Conservation (phyloP, 2,113 vertebrate genomes). For the Malurus elegans region DNA sequence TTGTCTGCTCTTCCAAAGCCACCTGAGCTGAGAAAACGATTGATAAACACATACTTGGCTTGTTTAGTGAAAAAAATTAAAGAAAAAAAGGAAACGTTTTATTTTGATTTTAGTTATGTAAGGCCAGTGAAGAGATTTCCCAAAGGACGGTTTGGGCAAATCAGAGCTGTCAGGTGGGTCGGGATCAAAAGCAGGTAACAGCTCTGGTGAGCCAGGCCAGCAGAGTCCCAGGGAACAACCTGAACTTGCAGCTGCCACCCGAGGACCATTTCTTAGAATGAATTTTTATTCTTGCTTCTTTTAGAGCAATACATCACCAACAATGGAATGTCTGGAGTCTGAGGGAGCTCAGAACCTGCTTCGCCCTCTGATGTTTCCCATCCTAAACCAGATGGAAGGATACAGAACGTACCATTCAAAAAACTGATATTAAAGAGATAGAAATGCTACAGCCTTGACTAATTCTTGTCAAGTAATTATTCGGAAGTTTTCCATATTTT, state of each 20-base stretch:
- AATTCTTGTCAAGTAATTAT: not conserved
- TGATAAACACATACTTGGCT: not conserved
- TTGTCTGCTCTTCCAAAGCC: not conserved
- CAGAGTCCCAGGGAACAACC: not conserved
- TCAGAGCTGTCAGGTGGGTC: not conserved
- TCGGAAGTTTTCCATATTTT: not conserved
- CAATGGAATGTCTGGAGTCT: constrained; percentile 6
- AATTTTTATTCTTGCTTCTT: not conserved
- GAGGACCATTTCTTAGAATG: not conserved
- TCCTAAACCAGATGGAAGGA: not conserved
- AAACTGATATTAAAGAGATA: not conserved
- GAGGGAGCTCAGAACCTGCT: not conserved
- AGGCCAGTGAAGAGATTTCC: not conserved
- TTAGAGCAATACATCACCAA: not conserved
- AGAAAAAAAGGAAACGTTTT: not conserved
- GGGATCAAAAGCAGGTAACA: not conserved
- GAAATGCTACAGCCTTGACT: not conserved
- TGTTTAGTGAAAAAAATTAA: not conserved
- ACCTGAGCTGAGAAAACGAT: not conserved
- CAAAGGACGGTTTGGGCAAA: not conserved
- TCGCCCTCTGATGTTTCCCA: not conserved
- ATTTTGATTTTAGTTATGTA: not conserved
- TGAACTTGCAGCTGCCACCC: not conserved
- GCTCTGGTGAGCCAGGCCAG: not conserved
- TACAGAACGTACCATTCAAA: not conserved